Percentiles rank a stretch among this genome's conserved stretches.
Conservation (phyloP, 23 tunicate species). For the Ciona savignyi region DNA sequence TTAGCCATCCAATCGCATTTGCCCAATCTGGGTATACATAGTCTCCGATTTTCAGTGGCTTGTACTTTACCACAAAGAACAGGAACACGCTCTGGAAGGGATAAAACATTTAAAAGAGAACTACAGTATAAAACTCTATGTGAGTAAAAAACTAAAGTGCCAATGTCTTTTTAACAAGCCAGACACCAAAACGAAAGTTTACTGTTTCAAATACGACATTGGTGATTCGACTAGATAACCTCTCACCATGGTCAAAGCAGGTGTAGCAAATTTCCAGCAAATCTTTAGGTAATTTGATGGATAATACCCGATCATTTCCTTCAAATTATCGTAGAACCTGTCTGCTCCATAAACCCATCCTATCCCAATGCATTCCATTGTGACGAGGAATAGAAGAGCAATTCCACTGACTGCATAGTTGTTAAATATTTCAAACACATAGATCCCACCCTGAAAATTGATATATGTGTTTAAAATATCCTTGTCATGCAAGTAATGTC, state of each 20-base stretch:
- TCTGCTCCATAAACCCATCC: constrained; percentile 55
- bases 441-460: constrained; percentile 44
- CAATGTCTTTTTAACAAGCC: no score
- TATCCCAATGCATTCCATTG: constrained; percentile 41
- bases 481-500: background rate
- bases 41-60: constrained; percentile 16
- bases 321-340: constrained; percentile 27
- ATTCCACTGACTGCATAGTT: constrained; percentile 61
- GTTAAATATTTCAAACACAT: constrained; percentile 58
- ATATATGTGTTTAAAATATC: constrained; percentile 4
- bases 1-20: constrained; percentile 33
- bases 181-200: background rate
- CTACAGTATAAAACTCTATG: background rate
- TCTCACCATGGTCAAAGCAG: constrained; percentile 34
- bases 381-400: constrained; percentile 26
- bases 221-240: background rate
- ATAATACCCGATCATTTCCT: constrained; percentile 63
- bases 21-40: constrained; percentile 42
- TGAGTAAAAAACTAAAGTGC: no score
- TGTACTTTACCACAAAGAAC: constrained; percentile 30
- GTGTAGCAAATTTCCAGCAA: constrained; percentile 36
- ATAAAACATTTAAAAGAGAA: background rate
- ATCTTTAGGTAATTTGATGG: constrained; percentile 25
- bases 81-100: background rate
- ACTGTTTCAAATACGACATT: background rate